phyloP scores from a whole-genome alignment of 2,888 invertebrate genomes.

The Thyatira batis region DNA sequence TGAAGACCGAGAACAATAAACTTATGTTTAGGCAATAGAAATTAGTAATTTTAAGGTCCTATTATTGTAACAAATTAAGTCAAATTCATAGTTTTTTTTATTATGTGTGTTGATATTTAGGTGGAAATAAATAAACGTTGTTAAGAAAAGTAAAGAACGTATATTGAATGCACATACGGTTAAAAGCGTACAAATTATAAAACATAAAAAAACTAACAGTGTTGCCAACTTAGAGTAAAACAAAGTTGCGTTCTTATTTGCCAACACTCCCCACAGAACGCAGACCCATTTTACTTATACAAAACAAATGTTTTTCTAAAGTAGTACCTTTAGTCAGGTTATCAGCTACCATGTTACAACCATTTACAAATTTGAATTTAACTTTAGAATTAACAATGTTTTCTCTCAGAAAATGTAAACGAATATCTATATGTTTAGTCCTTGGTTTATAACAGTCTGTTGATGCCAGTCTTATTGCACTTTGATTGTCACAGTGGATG shows the following conservation, averaged over 20 bases:
- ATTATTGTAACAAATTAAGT: neutral
- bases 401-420: slow-evolving; percentile 18
- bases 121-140: too few relatives aligned
- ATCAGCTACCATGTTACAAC: slow-evolving; percentile 20
- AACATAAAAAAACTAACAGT: too few relatives aligned
- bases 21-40: too few relatives aligned
- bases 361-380: slow-evolving; percentile 20
- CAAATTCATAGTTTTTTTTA: slow-evolving; percentile 12
- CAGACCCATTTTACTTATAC: slow-evolving; percentile 20
- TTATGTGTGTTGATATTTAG: too few relatives aligned
- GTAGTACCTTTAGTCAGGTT: slow-evolving; percentile 20
- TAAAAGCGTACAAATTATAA: too few relatives aligned
- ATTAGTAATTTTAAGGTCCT: neutral
- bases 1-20: neutral
- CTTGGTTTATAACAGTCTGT: too few relatives aligned
- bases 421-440: slow-evolving; percentile 24
- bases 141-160: too few relatives aligned
- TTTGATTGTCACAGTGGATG: too few relatives aligned
- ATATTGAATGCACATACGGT: too few relatives aligned
- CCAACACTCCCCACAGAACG: slow-evolving; percentile 12
- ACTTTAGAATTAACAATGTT: slow-evolving; percentile 12
- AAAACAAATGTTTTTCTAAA: slow-evolving; percentile 22
- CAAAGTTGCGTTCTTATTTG: too few relatives aligned
- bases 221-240: too few relatives aligned
- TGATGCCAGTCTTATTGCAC: too few relatives aligned